Evolutionary conservation across 2,797 vertebrate species (phyloP).

Genomic region (Etheostoma nigrum): DNA sequence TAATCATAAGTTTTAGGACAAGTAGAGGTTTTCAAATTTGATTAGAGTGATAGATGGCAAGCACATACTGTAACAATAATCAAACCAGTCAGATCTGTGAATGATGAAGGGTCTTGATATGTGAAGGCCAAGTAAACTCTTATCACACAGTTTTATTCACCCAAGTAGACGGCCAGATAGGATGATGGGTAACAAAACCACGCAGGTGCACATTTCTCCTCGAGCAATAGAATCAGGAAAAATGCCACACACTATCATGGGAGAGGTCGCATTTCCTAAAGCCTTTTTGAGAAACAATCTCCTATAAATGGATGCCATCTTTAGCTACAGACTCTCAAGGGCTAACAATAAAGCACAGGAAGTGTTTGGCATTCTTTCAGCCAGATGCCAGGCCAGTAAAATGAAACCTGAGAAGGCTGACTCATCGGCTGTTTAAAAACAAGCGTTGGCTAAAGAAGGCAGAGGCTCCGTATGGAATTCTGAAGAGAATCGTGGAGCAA

Average conservation of each 20-base stretch:
- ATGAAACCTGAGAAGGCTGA: slow-evolving; percentile 39
- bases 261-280: slow-evolving; percentile 25
- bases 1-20: slow-evolving; percentile 22
- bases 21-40: slow-evolving; percentile 30
- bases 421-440: slow-evolving; percentile 26
- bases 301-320: slow-evolving; percentile 31
- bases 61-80: slow-evolving; percentile 25
- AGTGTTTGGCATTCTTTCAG: slow-evolving; percentile 45
- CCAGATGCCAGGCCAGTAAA: slow-evolving; percentile 38
- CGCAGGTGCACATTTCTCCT: neutral
- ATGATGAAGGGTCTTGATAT: slow-evolving; percentile 25
- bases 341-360: slow-evolving; percentile 28
- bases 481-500: neutral
- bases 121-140: slow-evolving; percentile 4
- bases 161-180: neutral
- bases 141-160: slow-evolving; percentile 18
- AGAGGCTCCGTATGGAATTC: neutral
- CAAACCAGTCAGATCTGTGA: slow-evolving; percentile 26
- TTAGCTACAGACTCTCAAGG: slow-evolving; percentile 21
- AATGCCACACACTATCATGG: neutral
- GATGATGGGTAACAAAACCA: slow-evolving; percentile 10
- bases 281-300: slow-evolving; percentile 19
- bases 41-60: slow-evolving; percentile 37
- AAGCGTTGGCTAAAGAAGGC: slow-evolving; percentile 8
- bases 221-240: neutral